phyloP scores from a whole-genome alignment of 2,797 vertebrate species.

The Enteromius anoplus region DNA sequence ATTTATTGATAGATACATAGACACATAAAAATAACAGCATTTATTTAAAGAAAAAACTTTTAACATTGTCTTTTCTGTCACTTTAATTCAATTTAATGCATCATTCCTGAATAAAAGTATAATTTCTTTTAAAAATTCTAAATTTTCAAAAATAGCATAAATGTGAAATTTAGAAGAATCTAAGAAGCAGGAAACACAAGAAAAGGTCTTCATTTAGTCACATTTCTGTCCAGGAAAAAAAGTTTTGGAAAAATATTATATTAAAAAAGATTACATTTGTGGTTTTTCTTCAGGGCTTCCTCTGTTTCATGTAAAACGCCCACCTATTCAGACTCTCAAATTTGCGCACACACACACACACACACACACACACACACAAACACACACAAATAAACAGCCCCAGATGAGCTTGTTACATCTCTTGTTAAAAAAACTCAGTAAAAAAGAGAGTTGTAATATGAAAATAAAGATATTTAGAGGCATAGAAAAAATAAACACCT shows the following conservation, averaged over 20 bases:
- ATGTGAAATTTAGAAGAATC: background rate
- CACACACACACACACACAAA: too few relatives aligned
- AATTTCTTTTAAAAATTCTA: background rate
- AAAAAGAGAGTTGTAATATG: background rate
- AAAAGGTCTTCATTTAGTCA: background rate
- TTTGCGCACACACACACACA: background rate
- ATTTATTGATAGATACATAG: too few relatives aligned
- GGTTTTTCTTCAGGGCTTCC: background rate
- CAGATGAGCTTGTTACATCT: slow-evolving; percentile 1
- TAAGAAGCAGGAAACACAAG: background rate
- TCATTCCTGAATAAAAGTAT: background rate
- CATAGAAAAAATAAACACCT: background rate
- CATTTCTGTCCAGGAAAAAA: background rate
- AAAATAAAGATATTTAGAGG: slow-evolving; percentile 10
- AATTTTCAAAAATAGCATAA: background rate
- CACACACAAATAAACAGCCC: background rate
- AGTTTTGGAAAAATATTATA: background rate
- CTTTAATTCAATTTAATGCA: background rate
- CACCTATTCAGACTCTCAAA: background rate
- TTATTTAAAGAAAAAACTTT: background rate
- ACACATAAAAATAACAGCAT: background rate
- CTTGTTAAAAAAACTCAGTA: background rate
- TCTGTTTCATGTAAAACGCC: slow-evolving; percentile 2
- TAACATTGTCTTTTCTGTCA: background rate
- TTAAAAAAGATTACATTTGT: slow-evolving; percentile 16